Evolutionary conservation across 1,140 invertebrate genomes (phyloP).

Genomic region (Drosophila melanogaster): Release_6_plus_ISO1_MT NC_004354.4:22673001-22673500

Average conservation of each 20-base stretch:
- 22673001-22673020: conserved; percentile 15
- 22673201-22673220: too few species aligned
- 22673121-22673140: too few species aligned
- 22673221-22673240: not conserved
- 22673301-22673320: conserved; percentile 36
- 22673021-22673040: not conserved
- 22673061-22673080: not conserved
- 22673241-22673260: not conserved
- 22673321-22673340: conserved; percentile 48
- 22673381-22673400: not conserved
- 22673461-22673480: conserved; percentile 27
- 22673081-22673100: too few species aligned
- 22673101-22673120: too few species aligned
- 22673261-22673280: not conserved
- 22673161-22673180: too few species aligned
- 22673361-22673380: conserved; percentile 1
- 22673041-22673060: conserved; percentile 8
- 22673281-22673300: not conserved
- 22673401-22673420: conserved; percentile 12
- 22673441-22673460: conserved; percentile 9
- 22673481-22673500: conserved; percentile 75
- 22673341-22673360: conserved; percentile 27
- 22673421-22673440: conserved; percentile 12
- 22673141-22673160: too few species aligned
- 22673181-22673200: too few species aligned